These are phyloP conservation scores for Chrysogorgia sp. DNA, from an alignment of 92 coral and sea anemone genomes.

Conservation along the genomic window DNA sequence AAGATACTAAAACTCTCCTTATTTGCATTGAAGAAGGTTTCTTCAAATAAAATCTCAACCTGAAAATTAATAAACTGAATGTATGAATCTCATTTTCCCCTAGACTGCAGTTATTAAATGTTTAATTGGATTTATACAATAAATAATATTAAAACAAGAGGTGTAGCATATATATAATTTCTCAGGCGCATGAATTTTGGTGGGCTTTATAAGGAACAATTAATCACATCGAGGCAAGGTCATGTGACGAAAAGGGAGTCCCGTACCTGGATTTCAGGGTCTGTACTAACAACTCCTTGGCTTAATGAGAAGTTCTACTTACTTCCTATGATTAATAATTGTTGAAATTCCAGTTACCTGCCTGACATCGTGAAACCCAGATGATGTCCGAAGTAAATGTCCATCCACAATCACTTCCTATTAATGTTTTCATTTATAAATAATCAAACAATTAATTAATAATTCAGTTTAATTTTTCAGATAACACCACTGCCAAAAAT, in stretches of 20 bases:
- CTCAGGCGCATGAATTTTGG: no score
- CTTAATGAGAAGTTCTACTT: neutral
- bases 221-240: no score
- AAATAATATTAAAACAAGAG: no score
- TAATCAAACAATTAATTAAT: neutral
- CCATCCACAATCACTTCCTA: constrained; percentile 93
- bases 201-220: no score
- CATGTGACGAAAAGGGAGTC: no score
- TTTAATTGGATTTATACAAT: neutral
- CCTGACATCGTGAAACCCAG: constrained; percentile 95
- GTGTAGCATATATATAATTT: no score
- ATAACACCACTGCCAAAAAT: no score
- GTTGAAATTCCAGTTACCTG: constrained; percentile 69
- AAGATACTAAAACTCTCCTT: constrained; percentile 88
- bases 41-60: constrained; percentile 94
- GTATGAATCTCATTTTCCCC: no score
- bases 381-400: constrained; percentile 85
- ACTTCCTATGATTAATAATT: no score
- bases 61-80: constrained; percentile 23
- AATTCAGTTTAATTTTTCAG: no score
- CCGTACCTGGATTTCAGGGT: no score
- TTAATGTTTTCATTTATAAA: neutral
- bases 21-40: constrained; percentile 84
- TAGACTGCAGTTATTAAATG: neutral
- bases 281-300: no score